Evolutionary conservation across 2,888 invertebrate genomes (phyloP), one percentile per base, ranked within the genome.

Genomic region (Dinocampus coccinellae): DNA sequence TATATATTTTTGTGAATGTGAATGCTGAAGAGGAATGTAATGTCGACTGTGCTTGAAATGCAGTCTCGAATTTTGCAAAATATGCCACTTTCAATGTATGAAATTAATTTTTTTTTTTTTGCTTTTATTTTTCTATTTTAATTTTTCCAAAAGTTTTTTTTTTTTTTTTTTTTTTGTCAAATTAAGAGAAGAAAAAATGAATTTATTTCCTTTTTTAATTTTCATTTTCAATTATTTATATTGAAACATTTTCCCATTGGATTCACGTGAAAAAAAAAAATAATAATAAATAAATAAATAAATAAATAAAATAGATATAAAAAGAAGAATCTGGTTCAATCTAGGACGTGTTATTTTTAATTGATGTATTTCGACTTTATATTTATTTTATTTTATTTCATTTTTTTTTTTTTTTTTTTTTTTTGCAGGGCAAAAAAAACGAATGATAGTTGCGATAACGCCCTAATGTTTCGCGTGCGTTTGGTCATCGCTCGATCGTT

Each of bases 1-100:
- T 72, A 68, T 69, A 71, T 68, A 75, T 57, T 72, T 74, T 74
- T 72, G 75, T 77, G 72, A 77, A 77, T 75, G 76, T 73, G 75
- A 76, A 75, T 77, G 74, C 26, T 55, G 55, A 7, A 47, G 16
- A 16, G 16, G 16, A 47, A 47, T 47, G 47, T 47, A n/a, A 47
- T 47, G 47, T 47, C 16, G 20, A 47, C 47, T 47, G 47, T 7
- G 47, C 47, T 42, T 47, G 47, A 16, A 47, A 47, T 47, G 47
- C 47, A 47, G 47, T 20, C 20, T 68, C 77, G 72, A 76, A 76
- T 76, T 75, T 70, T 60, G 16, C 70, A 76, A 76, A 77, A 77
- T 75, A 68, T 66, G 65, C 69, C 53, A 55, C 42, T n/a, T 16
- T 16, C 47, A 47, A 69, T 68, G 58, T 68, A 68, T 69, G 61